phyloP scores from a whole-genome alignment of 2,113 vertebrate species.

The Nicator chloris region DNA sequence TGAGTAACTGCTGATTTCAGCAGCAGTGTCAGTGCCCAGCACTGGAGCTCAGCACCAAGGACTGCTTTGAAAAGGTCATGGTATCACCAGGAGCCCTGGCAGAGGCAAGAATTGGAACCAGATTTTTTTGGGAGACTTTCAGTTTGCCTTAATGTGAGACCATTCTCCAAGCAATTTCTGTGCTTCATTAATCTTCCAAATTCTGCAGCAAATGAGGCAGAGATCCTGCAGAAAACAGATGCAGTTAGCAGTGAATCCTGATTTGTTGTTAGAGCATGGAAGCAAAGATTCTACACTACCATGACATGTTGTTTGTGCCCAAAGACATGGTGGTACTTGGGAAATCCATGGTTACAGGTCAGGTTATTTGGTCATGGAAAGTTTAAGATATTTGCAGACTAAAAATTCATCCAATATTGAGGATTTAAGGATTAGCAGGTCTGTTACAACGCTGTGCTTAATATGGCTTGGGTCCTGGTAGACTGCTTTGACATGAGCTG shows the following conservation, averaged over 20 bases:
- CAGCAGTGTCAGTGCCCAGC: background rate
- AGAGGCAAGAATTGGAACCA: background rate
- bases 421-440: background rate
- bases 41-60: background rate
- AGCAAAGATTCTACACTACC: background rate
- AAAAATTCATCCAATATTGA: background rate
- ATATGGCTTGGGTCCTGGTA: background rate
- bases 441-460: background rate
- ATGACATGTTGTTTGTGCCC: background rate
- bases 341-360: background rate
- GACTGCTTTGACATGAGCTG: background rate
- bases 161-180: background rate
- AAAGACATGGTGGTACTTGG: background rate
- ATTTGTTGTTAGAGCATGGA: background rate
- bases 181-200: slow-evolving; percentile 21
- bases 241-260: background rate
- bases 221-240: background rate
- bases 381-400: background rate
- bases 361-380: background rate
- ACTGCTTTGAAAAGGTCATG: background rate
- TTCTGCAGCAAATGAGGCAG: slow-evolving; percentile 32
- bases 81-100: background rate
- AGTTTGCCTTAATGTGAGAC: background rate
- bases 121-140: background rate
- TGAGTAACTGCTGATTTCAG: background rate